Conservation (phyloP, 1,140 invertebrate species). For the Lepidotrigona ventralis region DNA sequence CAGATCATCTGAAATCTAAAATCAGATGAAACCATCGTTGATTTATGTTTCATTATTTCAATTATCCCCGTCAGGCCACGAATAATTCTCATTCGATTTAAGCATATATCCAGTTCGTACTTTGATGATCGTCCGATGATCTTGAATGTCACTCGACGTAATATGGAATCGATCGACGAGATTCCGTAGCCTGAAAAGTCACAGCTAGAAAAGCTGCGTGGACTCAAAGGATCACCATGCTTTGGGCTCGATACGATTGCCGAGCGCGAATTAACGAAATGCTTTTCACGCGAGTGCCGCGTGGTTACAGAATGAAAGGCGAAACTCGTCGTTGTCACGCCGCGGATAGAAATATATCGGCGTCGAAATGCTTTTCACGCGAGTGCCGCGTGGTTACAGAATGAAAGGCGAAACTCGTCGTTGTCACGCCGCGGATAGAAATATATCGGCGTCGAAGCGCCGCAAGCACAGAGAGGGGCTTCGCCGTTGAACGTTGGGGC, state of each 20-base stretch:
- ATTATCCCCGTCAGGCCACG: too few relatives aligned
- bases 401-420: constrained; percentile 22
- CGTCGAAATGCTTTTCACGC: constrained; percentile 22
- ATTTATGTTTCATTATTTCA: too few relatives aligned
- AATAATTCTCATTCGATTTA: too few relatives aligned
- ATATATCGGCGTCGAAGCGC: constrained; percentile 16
- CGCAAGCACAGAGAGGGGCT: too few relatives aligned
- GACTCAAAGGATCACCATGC: too few relatives aligned
- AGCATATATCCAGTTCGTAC: too few relatives aligned
- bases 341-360: constrained; percentile 37
- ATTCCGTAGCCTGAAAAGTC: background rate
- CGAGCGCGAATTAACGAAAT: background rate
- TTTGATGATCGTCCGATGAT: too few relatives aligned
- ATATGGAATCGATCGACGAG: background rate
- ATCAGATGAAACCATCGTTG: too few relatives aligned
- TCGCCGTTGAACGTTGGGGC: background rate
- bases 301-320: constrained; percentile 8
- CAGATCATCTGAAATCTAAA: too few relatives aligned
- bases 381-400: background rate
- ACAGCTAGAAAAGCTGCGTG: background rate
- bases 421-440: constrained; percentile 50
- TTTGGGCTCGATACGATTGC: background rate
- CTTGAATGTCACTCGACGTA: background rate
- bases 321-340: constrained; percentile 41
- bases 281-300: constrained; percentile 20